Conservation (phyloP, 2,888 invertebrate genomes). For the Cosmia trapezina region DNA sequence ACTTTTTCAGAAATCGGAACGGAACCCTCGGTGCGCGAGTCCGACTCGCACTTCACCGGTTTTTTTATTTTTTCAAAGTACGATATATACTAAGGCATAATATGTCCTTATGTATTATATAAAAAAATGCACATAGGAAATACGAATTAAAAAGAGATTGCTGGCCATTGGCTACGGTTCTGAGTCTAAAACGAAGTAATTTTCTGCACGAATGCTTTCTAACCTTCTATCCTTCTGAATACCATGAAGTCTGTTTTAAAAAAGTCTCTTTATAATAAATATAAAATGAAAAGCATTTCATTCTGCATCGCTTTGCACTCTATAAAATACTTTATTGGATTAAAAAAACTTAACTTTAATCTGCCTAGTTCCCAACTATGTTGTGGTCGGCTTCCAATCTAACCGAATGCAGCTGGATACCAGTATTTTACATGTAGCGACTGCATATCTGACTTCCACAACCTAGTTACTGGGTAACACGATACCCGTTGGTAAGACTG, state of each 20-base stretch:
- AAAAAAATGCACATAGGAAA: conserved; percentile 23
- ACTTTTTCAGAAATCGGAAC: no score
- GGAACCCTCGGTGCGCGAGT: no score
- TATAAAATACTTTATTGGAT: background rate
- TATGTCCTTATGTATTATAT: conserved; percentile 12
- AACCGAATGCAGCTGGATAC: background rate
- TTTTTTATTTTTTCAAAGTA: conserved; percentile 8
- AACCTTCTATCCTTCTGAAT: background rate
- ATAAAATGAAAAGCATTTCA: background rate
- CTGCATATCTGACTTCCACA: background rate
- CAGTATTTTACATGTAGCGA: background rate
- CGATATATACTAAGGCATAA: background rate
- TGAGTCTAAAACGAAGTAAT: conserved; percentile 10
- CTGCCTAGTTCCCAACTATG: background rate
- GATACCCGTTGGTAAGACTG: background rate
- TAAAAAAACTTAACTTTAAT: background rate
- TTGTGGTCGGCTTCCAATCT: background rate
- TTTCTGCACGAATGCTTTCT: conserved; percentile 42
- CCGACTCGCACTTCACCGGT: no score
- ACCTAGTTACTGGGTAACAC: no score
- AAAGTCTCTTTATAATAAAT: no score
- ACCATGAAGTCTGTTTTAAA: background rate
- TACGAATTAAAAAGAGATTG: background rate
- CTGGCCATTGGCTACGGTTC: conserved; percentile 35
- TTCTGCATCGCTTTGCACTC: background rate